phyloP scores from a whole-genome alignment of 2,888 invertebrate species.

The Conchocele bisecta region DNA sequence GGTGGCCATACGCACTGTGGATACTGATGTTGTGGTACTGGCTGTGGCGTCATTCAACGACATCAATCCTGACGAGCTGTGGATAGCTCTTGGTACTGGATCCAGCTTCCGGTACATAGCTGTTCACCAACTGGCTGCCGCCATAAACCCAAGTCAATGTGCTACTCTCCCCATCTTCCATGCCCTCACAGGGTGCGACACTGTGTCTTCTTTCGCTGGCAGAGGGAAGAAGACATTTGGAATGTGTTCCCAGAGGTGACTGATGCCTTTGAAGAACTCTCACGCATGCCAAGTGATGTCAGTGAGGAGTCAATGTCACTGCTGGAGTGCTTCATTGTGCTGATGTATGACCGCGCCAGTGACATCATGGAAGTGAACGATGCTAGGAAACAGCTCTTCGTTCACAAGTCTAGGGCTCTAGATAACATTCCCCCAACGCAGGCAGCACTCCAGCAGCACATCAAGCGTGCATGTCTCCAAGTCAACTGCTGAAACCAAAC shows the following conservation, averaged over 20 bases:
- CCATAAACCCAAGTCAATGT: not conserved
- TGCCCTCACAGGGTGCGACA: constrained; percentile 23
- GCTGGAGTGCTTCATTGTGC: not conserved
- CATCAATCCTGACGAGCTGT: not conserved
- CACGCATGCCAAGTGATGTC: not conserved
- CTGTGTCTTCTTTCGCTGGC: constrained; percentile 12
- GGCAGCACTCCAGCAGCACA: not conserved
- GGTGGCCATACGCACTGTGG: constrained; percentile 19
- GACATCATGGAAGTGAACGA: not conserved
- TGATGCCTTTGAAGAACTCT: not conserved
- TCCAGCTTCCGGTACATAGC: not conserved
- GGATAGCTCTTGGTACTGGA: constrained; percentile 22
- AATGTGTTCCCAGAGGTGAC: not conserved
- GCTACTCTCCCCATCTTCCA: constrained; percentile 5
- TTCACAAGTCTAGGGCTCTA: not conserved
- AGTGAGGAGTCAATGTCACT: not conserved
- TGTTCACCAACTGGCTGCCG: not conserved
- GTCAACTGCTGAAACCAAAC: not conserved
- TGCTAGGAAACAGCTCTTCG: not conserved
- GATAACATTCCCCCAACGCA: not conserved
- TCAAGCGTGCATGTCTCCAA: not conserved
- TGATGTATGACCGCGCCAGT: constrained; percentile 3
- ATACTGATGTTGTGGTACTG: constrained; percentile 36
- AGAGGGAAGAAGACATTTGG: constrained; percentile 24
- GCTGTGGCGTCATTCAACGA: not conserved